These are phyloP conservation scores for Thelaira solivaga DNA, from an alignment of 2,888 invertebrate genomes.

Conservation along the genomic window DNA sequence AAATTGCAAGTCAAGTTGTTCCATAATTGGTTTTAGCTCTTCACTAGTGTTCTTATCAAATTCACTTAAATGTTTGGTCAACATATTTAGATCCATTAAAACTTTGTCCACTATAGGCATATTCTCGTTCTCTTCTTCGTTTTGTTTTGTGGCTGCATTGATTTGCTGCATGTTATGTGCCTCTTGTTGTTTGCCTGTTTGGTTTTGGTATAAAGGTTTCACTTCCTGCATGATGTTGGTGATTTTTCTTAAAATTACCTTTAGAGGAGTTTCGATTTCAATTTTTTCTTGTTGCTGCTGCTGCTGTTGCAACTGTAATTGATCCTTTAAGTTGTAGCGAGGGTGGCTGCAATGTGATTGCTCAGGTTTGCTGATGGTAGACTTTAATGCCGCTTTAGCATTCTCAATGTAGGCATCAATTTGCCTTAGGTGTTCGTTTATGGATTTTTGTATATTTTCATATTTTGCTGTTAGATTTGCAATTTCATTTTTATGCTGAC, in stretches of 20 bases:
- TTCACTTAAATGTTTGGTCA: constrained; percentile 56
- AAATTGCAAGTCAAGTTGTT: constrained; percentile 43
- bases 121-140: constrained; percentile 42
- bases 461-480: constrained; percentile 72
- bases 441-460: constrained; percentile 75
- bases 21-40: constrained; percentile 47
- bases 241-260: constrained; percentile 57
- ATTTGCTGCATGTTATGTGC: constrained; percentile 52
- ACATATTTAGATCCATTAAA: constrained; percentile 52
- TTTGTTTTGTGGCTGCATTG: constrained; percentile 30
- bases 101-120: constrained; percentile 49
- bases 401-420: constrained; percentile 75
- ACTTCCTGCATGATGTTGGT: constrained; percentile 53
- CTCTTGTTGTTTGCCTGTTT: background rate
- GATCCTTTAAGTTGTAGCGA: background rate
- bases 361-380: constrained; percentile 25
- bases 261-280: constrained; percentile 44
- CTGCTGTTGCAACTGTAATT: background rate
- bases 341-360: background rate
- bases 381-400: constrained; percentile 72
- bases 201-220: constrained; percentile 29
- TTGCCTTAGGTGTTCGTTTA: constrained; percentile 74
- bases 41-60: constrained; percentile 20
- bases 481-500: constrained; percentile 67
- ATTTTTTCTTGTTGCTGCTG: constrained; percentile 10